Evolutionary conservation across 2,888 invertebrate genomes (phyloP).

Genomic region (Drosophila putrida): DNA sequence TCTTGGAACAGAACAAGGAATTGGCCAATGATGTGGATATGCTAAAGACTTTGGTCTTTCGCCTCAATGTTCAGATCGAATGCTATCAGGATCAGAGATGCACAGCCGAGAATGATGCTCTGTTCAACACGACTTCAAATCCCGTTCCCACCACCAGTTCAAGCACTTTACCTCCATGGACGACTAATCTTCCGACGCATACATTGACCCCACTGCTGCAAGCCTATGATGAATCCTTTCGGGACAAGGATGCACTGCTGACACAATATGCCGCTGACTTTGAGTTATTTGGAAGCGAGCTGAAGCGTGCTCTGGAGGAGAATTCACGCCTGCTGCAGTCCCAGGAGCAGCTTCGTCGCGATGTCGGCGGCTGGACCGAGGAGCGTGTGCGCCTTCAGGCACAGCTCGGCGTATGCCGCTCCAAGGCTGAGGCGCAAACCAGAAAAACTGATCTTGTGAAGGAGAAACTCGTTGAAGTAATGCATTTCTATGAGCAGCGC

Average conservation of each 20-base stretch:
- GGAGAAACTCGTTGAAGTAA: slow-evolving; percentile 90
- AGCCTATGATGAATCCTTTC: slow-evolving; percentile 92
- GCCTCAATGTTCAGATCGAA: slow-evolving; percentile 91
- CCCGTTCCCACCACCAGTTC: slow-evolving; percentile 3
- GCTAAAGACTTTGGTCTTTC: slow-evolving; percentile 91
- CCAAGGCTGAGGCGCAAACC: slow-evolving; percentile 85
- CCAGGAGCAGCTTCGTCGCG: slow-evolving; percentile 86
- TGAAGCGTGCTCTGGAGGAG: slow-evolving; percentile 90
- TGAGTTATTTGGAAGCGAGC: slow-evolving; percentile 89
- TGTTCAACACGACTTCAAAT: background rate
- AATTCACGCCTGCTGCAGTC: slow-evolving; percentile 88
- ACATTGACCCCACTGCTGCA: slow-evolving; percentile 89
- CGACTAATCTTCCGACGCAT: slow-evolving; percentile 69
- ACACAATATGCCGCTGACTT: slow-evolving; percentile 90
- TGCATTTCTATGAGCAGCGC: slow-evolving; percentile 91
- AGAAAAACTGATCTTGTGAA: slow-evolving; percentile 90
- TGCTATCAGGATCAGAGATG: slow-evolving; percentile 89
- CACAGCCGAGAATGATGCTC: background rate
- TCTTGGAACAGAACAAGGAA: slow-evolving; percentile 87
- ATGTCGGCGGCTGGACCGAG: slow-evolving; percentile 84
- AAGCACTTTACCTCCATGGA: slow-evolving; percentile 50
- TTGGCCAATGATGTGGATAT: slow-evolving; percentile 90
- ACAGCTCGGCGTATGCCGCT: slow-evolving; percentile 83
- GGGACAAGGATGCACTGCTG: slow-evolving; percentile 91
- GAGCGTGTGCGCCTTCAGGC: slow-evolving; percentile 84